Percentiles rank a stretch among this genome's conserved stretches.
phyloP scores from a whole-genome alignment of 2,888 invertebrate species.

The Laothoe populi region DNA sequence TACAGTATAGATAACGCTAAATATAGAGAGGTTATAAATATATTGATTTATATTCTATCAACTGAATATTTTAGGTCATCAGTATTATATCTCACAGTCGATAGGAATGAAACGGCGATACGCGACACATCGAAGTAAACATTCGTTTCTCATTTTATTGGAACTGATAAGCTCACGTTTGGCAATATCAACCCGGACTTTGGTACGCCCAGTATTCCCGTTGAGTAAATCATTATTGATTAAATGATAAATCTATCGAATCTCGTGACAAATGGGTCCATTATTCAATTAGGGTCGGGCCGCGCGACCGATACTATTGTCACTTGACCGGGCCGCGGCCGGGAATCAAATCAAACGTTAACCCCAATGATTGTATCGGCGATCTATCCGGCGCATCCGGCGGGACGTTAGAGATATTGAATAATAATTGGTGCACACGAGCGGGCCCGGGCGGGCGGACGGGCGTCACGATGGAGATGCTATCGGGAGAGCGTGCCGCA shows the following conservation, averaged over 20 bases:
- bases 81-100: conserved; percentile 54
- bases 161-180: conserved; percentile 30
- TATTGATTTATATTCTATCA: conserved; percentile 38
- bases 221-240: conserved; percentile 48
- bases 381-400: conserved; percentile 45
- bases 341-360: conserved; percentile 64
- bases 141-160: conserved; percentile 36
- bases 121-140: conserved; percentile 43
- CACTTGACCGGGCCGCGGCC: conserved; percentile 69
- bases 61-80: conserved; percentile 42
- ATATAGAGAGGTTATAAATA: neutral
- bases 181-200: conserved; percentile 41
- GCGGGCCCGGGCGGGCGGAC: conserved; percentile 44
- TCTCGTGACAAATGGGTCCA: conserved; percentile 59
- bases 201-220: conserved; percentile 39
- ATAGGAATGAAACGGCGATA: conserved; percentile 60
- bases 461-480: conserved; percentile 75
- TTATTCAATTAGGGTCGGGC: conserved; percentile 70
- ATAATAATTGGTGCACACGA: conserved; percentile 82
- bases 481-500: conserved; percentile 79
- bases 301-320: conserved; percentile 61
- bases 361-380: conserved; percentile 65
- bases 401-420: conserved; percentile 68
- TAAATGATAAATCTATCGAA: conserved; percentile 59
- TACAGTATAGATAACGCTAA: neutral